Evolutionary conservation across 2,113 vertebrate species (phyloP), one percentile per base, ranked within the genome.

Genomic region (Lynx canadensis): DNA sequence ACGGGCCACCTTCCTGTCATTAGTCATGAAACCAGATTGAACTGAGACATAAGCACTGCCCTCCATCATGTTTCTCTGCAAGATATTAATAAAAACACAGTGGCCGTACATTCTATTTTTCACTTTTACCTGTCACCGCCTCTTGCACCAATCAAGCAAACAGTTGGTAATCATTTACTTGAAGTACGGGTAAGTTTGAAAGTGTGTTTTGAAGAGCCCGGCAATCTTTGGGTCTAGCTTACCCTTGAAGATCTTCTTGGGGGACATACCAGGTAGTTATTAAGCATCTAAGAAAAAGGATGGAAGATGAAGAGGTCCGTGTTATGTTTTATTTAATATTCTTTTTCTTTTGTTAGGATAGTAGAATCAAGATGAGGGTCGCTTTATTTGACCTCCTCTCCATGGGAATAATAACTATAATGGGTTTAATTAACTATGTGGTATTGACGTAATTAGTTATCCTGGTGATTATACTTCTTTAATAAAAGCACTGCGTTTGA

Each of bases 371-470:
- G 98, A 98, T 97, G 98, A 97, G 0, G 66, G 91, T 91, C 73
- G 91, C 98, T 98, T 98, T 98, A 94, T 98, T 96, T 99, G 99
- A 98, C 98, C 98, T 98, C 83, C 71, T 71, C 92, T 99, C 98
- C 97, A 97, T 93, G 98, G 98, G 98, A 98, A 98, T 98, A 98
- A 98, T 98, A 98, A 98, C 98, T 97, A 96, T 99, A 99, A 99
- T 99, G 98, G 98, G 92, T 98, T 99, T 99, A 99, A 99, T 99
- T 99, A 99, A 99, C 98, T 99, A 98, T 98, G 98, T 98, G 95
- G 98, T 98, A 98, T 99, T 99, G 98, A 98, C 57, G 92, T 98
- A 98, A 99, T 99, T 99, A 99, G 98, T 98, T 98, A 99, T 98
- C 98, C 98, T 93, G 96, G 97, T 98, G 98, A 99, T 99, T 98